Base-by-base conservation (phyloP, 2,888 invertebrate genomes). In the Epistrophella euchroma region DNA sequence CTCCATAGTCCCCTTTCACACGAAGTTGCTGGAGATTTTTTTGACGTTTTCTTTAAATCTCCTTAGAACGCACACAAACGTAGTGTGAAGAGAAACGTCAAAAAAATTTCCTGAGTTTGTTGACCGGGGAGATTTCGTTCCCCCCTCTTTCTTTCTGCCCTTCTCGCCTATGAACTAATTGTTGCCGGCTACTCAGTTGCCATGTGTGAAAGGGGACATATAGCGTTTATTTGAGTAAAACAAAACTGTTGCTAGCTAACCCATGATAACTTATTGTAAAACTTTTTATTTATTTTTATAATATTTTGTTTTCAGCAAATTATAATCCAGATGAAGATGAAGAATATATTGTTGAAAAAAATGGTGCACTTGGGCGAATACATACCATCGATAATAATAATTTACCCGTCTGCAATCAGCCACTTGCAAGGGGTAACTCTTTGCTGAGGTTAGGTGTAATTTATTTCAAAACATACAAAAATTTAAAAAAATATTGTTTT, bases 291-390 rank as follows among this genome's bases (percentile, higher is more conserved):
- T n/a, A 19, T 52, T 50, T 66, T 1, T 4, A 19, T 17, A 13
- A 7, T 28, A 35, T 60, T 32, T 35, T 32, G 25, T 7, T 74
- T 37, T 19, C 78, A 93, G 93, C 93, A 35, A 92, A 93, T 88
- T 93, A 93, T 70, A 92, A 93, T 90, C 91, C 93, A 25, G 92
- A 92, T n/a, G 92, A 93, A n/a, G 93, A 93, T 88, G 91, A 91
- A 71, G 90, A 92, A 43, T 91, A 90, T 70, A 88, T 90, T 73
- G 89, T 90, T 0, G 90, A 91, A 52, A 92, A 91, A 81, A 91
- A 91, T 88, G 91, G 91, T 71, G 88, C 88, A 60, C 88, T 91
- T 64, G 89, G 90, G 11, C 90, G 90, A 58, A 91, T 91, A 68
- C 90, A 91, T 50, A 89, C 90, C n/a, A 74, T 88, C 11, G 89